Base-by-base conservation (phyloP, 2,888 invertebrate genomes). In the Mimumesa dahlbomi region DNA sequence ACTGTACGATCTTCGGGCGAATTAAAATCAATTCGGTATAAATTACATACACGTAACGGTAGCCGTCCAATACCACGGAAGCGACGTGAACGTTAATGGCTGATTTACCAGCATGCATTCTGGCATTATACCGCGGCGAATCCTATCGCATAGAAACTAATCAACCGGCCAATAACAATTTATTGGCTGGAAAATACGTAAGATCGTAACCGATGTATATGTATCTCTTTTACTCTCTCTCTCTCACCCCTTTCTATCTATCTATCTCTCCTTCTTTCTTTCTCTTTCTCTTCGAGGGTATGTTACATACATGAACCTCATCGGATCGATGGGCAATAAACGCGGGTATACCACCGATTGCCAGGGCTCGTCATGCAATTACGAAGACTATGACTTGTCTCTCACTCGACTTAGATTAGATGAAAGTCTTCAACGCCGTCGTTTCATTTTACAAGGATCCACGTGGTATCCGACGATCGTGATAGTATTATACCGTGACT, bases 11-110 rank as follows among this genome's bases (percentile, higher is more conserved):
- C 3, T 34, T n/a, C 34, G 34, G 4, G 5, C 11, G 18, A 40
- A 46, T 48, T 38, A 21, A 14, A 38, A 48, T 40, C 56, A 34
- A 62, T 42, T 56, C 62, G 46, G 7, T 36, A 45, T 52, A 52
- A 43, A 61, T 25, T 14, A 25, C 25, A 14, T 7, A 21, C 9
- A 29, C n/a, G 18, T 61, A 61, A 61, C 52, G 61, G 61, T 52
- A 61, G 50, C 52, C 21, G 25, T 42, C n/a, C n/a, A 7, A 4
- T 29, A 29, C 36, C n/a, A 2, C n/a, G 34, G 40, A 16, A 16
- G 40, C 5, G 9, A 18, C 18, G 40, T 9, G 14, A 40, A 40
- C 14, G 46, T 29, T 46, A 46, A 46, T 29, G 29, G 40, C 13
- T 13, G 45, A 49, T 6, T 49, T 49, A 49, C 9, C 49, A 18